Base-by-base conservation (phyloP, 2,797 vertebrate species). In the Galago senegalensis region DNA sequence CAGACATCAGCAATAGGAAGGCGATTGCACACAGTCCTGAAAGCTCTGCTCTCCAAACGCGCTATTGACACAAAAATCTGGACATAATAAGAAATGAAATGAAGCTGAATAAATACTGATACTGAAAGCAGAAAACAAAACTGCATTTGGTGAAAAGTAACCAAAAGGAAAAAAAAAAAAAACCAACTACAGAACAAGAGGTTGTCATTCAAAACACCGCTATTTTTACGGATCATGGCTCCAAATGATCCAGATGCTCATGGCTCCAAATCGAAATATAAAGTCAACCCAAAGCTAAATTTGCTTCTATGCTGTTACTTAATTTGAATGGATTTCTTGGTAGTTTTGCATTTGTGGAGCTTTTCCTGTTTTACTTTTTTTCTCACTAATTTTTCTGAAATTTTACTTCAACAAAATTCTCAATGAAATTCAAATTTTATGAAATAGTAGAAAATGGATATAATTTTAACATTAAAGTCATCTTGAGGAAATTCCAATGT, bases 51-150 rank as follows among this genome's bases (percentile, higher is more conserved):
- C 25, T 98, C 77, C 87, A 97, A 98, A 97, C 96, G 56, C 76
- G 86, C 80, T 98, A 98, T 98, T 98, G 98, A 98, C 89, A 95
- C 49, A 96, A 98, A 98, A 88, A 93, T 0, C 13, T 56, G 87
- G 81, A 70, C 92, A 88, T 97, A 98, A 98, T 97, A 98, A 98
- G 98, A 98, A 98, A 97, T 96, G 97, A 98, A 98, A 98, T 98
- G 97, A 98, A 98, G 98, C 98, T 96, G 98, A 98, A 98, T 98
- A 98, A 98, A 98, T 97, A 94, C 96, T 84, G 75, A 5, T 89
- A 80, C 60, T 85, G 91, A 97, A 90, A 63, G 56, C 92, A 96
- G 93, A 95, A 73, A 96, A 92, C 77, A 96, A 85, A 96, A 97
- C 91, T 87, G 2, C 29, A 96, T 97, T 97, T 97, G 89, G 20